A percentile compares a stretch with the other conserved stretches of the same genome.
These are phyloP conservation scores for Latrodectus elegans DNA, from an alignment of 2,888 invertebrate genomes.

Conservation along the genomic window DNA sequence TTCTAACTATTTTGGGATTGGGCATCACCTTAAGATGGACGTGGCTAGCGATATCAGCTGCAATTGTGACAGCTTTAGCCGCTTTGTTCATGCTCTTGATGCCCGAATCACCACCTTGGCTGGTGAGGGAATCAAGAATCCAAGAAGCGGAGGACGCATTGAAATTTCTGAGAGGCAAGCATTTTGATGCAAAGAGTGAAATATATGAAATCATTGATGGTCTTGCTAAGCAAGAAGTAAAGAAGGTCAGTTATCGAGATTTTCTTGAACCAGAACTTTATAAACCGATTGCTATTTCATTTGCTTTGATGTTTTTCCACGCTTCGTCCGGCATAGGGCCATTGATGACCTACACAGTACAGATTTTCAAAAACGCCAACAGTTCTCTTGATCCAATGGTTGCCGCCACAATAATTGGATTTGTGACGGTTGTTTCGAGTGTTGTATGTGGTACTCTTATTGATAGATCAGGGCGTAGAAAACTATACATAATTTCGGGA, in stretches of 20 bases:
- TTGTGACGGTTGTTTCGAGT: conserved; percentile 74
- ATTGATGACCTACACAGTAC: conserved; percentile 75
- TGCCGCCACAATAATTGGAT: conserved; percentile 82
- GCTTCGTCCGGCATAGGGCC: conserved; percentile 76
- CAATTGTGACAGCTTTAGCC: neutral
- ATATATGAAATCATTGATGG: conserved; percentile 14
- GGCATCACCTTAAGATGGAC: conserved; percentile 57
- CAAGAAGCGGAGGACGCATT: conserved; percentile 71
- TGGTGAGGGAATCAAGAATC: conserved; percentile 21
- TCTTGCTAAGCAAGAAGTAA: neutral
- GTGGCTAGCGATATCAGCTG: conserved; percentile 49
- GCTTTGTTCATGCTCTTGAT: conserved; percentile 45
- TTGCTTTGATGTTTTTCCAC: conserved; percentile 74
- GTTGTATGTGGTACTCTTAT: conserved; percentile 74
- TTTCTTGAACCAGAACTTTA: conserved; percentile 72
- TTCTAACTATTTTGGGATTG: conserved; percentile 32
- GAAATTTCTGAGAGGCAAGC: conserved; percentile 72
- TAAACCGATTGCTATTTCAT: conserved; percentile 73
- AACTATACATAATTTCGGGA: conserved; percentile 74
- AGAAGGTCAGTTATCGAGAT: conserved; percentile 48
- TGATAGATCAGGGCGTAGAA: conserved; percentile 74
- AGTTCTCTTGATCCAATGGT: conserved; percentile 69
- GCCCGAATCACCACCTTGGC: conserved; percentile 68
- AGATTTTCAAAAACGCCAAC: conserved; percentile 74
- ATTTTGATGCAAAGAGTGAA: conserved; percentile 66